A percentile compares a stretch with the other conserved stretches of the same genome.
Evolutionary conservation across 2,888 invertebrate species (phyloP).

Genomic region (Morpho deidamia): DNA sequence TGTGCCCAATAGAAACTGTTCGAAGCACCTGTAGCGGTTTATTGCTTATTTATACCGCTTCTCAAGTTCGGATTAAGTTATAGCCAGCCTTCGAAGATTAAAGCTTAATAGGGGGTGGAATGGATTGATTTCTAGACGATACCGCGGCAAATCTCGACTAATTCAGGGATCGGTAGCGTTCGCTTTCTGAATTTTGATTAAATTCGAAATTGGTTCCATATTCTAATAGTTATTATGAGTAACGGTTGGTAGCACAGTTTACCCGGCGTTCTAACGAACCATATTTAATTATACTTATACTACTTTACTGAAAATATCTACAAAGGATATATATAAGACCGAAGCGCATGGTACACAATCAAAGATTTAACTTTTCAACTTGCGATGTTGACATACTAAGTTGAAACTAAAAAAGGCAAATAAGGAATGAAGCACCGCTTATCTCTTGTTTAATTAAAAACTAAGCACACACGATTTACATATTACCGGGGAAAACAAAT

Average conservation of each 20-base stretch:
- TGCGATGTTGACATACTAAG: conserved; percentile 45
- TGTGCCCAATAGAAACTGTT: conserved; percentile 52
- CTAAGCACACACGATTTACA: conserved; percentile 66
- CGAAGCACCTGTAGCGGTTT: conserved; percentile 70
- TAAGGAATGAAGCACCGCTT: conserved; percentile 54
- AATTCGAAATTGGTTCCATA: conserved; percentile 22
- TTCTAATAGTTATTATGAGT: neutral
- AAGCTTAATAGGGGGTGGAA: conserved; percentile 69
- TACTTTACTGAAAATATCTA: too few relatives aligned
- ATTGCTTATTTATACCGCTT: conserved; percentile 74
- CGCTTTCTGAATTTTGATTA: conserved; percentile 41
- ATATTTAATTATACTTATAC: neutral
- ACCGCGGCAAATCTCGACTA: conserved; percentile 52
- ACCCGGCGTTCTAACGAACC: too few relatives aligned
- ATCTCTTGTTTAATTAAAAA: conserved; percentile 72
- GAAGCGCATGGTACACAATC: conserved; percentile 16
- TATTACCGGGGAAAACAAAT: conserved; percentile 53
- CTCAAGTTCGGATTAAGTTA: conserved; percentile 75
- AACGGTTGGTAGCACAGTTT: neutral
- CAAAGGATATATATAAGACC: neutral
- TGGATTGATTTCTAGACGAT: conserved; percentile 73
- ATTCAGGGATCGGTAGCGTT: conserved; percentile 41
- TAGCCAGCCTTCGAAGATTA: conserved; percentile 73
- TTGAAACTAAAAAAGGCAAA: conserved; percentile 59
- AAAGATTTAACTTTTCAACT: conserved; percentile 27